Conservation (phyloP, 1,140 invertebrate species). For the Bombus difficillimus region DNA sequence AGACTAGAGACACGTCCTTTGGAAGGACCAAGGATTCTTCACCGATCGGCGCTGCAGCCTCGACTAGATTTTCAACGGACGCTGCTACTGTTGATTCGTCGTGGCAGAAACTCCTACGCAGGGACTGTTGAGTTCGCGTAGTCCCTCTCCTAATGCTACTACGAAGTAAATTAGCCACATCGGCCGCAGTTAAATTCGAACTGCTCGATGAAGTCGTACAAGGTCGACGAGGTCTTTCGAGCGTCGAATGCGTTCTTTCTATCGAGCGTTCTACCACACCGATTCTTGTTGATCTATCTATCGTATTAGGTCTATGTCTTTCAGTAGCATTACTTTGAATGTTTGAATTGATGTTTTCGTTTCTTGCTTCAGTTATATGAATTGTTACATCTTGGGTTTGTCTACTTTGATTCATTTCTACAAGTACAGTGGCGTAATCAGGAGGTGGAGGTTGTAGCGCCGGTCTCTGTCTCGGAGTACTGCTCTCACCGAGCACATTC, state of each 20-base stretch:
- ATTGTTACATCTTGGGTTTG: slow-evolving; percentile 63
- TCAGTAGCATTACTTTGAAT: neutral
- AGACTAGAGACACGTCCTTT: slow-evolving; percentile 77
- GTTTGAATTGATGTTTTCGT: slow-evolving; percentile 56
- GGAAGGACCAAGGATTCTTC: slow-evolving; percentile 82
- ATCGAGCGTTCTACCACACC: slow-evolving; percentile 30
- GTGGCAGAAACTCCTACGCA: slow-evolving; percentile 66
- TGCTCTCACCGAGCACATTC: slow-evolving; percentile 81
- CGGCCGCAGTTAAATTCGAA: slow-evolving; percentile 83
- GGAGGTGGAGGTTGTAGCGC: slow-evolving; percentile 84
- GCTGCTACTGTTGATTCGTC: slow-evolving; percentile 76
- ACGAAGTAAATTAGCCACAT: slow-evolving; percentile 84
- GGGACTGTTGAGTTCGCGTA: slow-evolving; percentile 70
- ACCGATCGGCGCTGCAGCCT: slow-evolving; percentile 84
- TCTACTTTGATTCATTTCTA: slow-evolving; percentile 83
- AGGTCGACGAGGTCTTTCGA: slow-evolving; percentile 48
- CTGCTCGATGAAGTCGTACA: slow-evolving; percentile 41
- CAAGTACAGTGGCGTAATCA: slow-evolving; percentile 86
- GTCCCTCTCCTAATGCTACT: slow-evolving; percentile 84
- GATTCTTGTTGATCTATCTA: slow-evolving; percentile 71
- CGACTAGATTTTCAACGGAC: slow-evolving; percentile 84
- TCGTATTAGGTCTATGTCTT: slow-evolving; percentile 70
- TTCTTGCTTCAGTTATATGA: slow-evolving; percentile 64
- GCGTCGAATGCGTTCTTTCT: slow-evolving; percentile 58
- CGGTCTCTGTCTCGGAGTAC: slow-evolving; percentile 66